Evolutionary conservation across 2,888 invertebrate genomes (phyloP), one percentile per base, ranked within the genome.

Genomic region (Eupithecia subumbrata): DNA sequence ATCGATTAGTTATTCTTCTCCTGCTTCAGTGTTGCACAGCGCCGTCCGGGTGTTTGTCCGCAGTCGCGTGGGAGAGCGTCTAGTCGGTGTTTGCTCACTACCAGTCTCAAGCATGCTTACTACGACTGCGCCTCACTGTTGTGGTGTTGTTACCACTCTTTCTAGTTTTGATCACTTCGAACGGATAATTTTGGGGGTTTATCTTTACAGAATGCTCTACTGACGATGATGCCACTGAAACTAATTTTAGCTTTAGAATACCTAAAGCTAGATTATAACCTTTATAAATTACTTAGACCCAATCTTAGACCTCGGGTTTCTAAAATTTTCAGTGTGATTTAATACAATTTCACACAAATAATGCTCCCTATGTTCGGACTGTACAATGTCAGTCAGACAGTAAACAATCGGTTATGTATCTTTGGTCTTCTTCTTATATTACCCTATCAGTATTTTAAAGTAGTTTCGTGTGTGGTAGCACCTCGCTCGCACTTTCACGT

Each of bases 1-100:
- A 56, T 30, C 14, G 18, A 5, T 64, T 40, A 40, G 40, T 8
- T 64, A 37, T 69, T 69, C 56, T 30, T 43, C 4, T 52, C 30
- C n/a, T 74, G 66, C 75, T 70, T 70, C 60, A 1, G 12, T 75
- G n/a, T 14, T 25, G 78, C 67, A 75, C 18, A 37, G 0, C 12
- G 11, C 73, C 75, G 40, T 75, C 73, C 76, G 40, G 22, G 52
- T 81, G 76, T 76, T 78, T 79, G 78, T 70, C 68, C 52, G 73
- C 69, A 75, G 72, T 22, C 60, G 77, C 16, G 68, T 79, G 80
- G 78, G 78, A 78, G 80, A 69, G 76, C 67, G 75, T 75, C 76
- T 67, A 69, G 74, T 45, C 16, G 22, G 52, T 81, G 77, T 81
- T 81, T 81, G 30, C 77, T 67, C 76, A 69, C 77, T 72, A 74